Conservation (phyloP, 2,113 vertebrate genomes). For the Malurus melanocephalus region DNA sequence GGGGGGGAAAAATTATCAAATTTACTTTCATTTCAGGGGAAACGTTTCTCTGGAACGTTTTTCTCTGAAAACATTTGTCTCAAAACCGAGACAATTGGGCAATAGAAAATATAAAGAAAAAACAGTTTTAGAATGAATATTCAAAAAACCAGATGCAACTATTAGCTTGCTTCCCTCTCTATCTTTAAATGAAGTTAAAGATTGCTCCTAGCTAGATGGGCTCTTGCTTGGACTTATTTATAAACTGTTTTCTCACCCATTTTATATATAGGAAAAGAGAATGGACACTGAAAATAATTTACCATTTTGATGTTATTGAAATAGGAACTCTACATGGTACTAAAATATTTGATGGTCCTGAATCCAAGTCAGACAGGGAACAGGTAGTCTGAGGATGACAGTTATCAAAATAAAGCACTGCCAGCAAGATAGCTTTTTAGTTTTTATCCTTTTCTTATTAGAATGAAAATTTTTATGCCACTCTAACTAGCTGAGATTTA, state of each 20-base stretch:
- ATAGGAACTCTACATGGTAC: not conserved
- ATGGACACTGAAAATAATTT: constrained; percentile 20
- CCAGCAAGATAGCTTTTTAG: not conserved
- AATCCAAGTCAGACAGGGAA: constrained; percentile 13
- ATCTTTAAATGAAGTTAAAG: not conserved
- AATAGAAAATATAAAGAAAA: constrained; percentile 2
- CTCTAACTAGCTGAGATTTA: not conserved
- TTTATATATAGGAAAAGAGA: not conserved
- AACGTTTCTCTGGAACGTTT: too few relatives aligned
- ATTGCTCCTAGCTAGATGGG: not conserved
- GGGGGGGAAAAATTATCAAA: too few relatives aligned
- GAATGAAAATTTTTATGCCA: not conserved
- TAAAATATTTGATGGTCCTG: not conserved
- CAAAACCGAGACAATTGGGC: too few relatives aligned
- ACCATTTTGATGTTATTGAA: constrained; percentile 16
- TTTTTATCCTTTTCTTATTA: not conserved
- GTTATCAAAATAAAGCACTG: constrained; percentile 13
- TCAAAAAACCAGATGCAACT: not conserved
- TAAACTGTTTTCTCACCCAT: not conserved
- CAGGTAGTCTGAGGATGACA: not conserved
- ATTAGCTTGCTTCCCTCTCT: not conserved
- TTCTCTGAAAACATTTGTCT: too few relatives aligned
- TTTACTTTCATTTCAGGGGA: too few relatives aligned
- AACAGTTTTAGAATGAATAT: not conserved
- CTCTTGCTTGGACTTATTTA: not conserved